These are phyloP conservation scores for Sphaerophoria rueppellii DNA, from an alignment of 2,888 invertebrate species.

Conservation along the genomic window DNA sequence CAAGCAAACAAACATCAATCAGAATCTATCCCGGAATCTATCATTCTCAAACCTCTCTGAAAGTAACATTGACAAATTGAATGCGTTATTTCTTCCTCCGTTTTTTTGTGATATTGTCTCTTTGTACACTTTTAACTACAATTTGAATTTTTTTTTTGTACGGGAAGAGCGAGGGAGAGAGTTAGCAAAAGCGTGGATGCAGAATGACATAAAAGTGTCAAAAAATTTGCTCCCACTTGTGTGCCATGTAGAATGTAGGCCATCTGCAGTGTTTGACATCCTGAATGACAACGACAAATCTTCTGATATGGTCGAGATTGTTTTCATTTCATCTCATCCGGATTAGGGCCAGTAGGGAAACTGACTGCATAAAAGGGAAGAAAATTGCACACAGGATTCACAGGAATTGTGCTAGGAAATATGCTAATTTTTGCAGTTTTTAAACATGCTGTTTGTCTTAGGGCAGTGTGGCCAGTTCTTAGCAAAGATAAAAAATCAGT, in stretches of 20 bases:
- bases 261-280: not conserved
- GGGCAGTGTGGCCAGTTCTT: not conserved
- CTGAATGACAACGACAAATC: not conserved
- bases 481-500: not conserved
- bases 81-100: slow-evolving; percentile 41
- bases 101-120: no score
- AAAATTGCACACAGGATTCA: not conserved
- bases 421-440: slow-evolving; percentile 39
- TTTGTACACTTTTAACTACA: not conserved
- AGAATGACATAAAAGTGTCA: slow-evolving; percentile 3
- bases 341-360: not conserved
- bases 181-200: slow-evolving; percentile 12
- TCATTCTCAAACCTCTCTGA: slow-evolving; percentile 52
- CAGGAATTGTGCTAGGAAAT: slow-evolving; percentile 32
- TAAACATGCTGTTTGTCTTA: slow-evolving; percentile 44
- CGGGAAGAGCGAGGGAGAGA: not conserved
- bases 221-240: not conserved
- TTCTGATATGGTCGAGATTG: slow-evolving; percentile 8
- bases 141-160: not conserved
- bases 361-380: not conserved
- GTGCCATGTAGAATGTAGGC: not conserved
- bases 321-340: slow-evolving; percentile 16
- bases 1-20: slow-evolving; percentile 59
- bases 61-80: slow-evolving; percentile 68
- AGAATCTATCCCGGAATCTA: slow-evolving; percentile 56